phyloP scores from a whole-genome alignment of 2,888 invertebrate species.

The Monoplex corrugatus region DNA sequence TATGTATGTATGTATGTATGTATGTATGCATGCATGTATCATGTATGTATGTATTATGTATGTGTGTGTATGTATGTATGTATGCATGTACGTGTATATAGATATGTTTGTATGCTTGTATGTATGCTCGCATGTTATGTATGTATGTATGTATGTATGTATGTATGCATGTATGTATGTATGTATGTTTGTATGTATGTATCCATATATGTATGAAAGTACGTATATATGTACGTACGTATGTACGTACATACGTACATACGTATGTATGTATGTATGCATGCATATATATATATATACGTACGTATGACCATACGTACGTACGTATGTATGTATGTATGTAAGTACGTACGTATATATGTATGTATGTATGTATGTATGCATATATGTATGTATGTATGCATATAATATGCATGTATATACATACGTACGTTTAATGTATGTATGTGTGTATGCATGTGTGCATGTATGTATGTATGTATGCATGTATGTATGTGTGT shows the following conservation, averaged over 20 bases:
- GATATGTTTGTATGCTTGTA: not conserved
- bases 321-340: not conserved
- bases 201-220: not conserved
- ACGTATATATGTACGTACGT: not conserved
- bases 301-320: not conserved
- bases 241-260: not conserved
- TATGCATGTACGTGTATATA: not conserved
- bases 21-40: not conserved
- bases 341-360: not conserved
- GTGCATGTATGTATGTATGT: slow-evolving; percentile 7
- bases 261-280: not conserved
- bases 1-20: not conserved
- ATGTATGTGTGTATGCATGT: not conserved
- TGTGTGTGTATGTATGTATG: slow-evolving; percentile 6
- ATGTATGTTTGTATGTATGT: too few species aligned
- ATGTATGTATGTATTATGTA: too few species aligned
- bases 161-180: too few species aligned
- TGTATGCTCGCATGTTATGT: not conserved
- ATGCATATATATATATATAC: not conserved
- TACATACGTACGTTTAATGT: not conserved
- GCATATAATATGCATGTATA: not conserved
- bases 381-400: not conserved
- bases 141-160: too few species aligned
- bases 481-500: not conserved
- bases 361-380: not conserved